Conservation (phyloP, 2,113 vertebrate species). For the Sinosuthora webbiana region DNA sequence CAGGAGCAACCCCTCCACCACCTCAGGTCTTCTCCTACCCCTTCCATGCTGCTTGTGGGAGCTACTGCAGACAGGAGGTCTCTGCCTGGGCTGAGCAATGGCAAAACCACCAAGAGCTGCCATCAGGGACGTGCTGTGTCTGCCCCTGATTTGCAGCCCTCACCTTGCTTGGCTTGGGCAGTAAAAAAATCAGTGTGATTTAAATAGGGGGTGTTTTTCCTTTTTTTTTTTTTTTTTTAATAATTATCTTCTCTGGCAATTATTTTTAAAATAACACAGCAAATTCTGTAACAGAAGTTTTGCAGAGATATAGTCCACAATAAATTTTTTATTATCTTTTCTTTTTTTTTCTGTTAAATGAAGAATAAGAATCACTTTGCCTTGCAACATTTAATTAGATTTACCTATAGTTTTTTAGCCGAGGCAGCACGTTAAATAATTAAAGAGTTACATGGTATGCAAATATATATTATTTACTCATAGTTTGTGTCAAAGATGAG, state of each 20-base stretch:
- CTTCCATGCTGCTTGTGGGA: not conserved
- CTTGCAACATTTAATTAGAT: not conserved
- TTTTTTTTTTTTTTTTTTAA: not conserved
- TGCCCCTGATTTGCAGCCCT: not conserved
- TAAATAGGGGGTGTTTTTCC: fast-evolving
- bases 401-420: not conserved
- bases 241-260: not conserved
- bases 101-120: not conserved
- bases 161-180: not conserved
- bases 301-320: not conserved
- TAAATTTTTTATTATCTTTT: not conserved
- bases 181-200: not conserved
- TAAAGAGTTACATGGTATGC: not conserved
- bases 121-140: not conserved
- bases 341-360: not conserved
- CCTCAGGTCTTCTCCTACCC: not conserved
- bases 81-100: not conserved
- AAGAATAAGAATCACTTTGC: not conserved
- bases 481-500: not conserved
- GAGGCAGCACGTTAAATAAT: not conserved
- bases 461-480: not conserved
- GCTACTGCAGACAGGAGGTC: not conserved
- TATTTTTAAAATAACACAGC: not conserved
- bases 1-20: not conserved
- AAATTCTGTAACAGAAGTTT: not conserved